Conservation (phyloP, 2,888 invertebrate genomes). For the Piscicola geometra region DNA sequence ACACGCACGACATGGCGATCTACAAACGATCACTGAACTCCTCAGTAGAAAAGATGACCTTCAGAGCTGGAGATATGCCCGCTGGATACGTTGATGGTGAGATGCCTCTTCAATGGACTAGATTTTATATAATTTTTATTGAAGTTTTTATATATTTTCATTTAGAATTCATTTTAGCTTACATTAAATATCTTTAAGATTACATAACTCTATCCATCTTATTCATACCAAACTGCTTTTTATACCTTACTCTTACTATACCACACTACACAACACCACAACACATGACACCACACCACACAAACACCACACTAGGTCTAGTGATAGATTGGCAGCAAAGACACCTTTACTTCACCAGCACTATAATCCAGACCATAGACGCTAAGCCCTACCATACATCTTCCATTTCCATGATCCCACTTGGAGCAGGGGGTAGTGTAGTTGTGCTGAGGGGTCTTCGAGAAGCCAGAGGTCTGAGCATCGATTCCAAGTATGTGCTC, state of each 20-base stretch:
- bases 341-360: neutral
- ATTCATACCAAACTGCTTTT: too few relatives aligned
- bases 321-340: neutral
- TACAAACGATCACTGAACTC: neutral
- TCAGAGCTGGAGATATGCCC: neutral
- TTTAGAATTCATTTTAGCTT: too few relatives aligned
- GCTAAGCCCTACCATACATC: neutral
- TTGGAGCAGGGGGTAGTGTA: neutral
- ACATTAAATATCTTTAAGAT: too few relatives aligned
- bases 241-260: too few relatives aligned
- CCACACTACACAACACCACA: too few relatives aligned
- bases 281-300: too few relatives aligned
- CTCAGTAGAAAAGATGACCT: neutral
- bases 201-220: too few relatives aligned
- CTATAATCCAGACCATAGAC: neutral
- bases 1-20: neutral
- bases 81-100: too few relatives aligned
- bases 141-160: too few relatives aligned
- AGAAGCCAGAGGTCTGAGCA: neutral
- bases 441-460: neutral
- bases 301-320: too few relatives aligned
- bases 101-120: too few relatives aligned
- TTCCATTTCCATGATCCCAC: neutral
- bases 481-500: slow-evolving; percentile 5
- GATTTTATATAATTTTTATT: too few relatives aligned